phyloP scores from a whole-genome alignment of 2,797 vertebrate species.

The Aulostomus chinensis region DNA sequence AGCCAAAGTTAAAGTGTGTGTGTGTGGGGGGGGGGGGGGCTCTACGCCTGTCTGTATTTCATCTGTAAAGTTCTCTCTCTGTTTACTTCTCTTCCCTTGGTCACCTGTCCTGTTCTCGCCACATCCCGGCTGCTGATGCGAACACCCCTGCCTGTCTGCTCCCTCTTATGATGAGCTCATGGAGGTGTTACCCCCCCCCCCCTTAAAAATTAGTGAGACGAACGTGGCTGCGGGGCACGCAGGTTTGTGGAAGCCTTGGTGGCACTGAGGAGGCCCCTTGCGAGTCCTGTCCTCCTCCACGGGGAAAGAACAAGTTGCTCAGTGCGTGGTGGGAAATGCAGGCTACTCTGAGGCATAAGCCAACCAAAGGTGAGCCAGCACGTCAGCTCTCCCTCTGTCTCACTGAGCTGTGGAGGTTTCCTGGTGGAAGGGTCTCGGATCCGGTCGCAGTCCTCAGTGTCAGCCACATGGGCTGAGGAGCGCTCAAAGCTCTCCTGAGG shows the following conservation, averaged over 20 bases:
- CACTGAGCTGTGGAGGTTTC: not conserved
- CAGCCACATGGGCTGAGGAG: not conserved
- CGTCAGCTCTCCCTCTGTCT: not conserved
- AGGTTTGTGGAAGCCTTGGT: too few relatives aligned
- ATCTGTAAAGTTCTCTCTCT: constrained; percentile 94
- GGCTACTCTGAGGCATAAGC: not conserved
- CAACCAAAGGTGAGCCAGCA: not conserved
- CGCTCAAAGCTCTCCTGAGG: not conserved
- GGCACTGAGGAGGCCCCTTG: too few relatives aligned
- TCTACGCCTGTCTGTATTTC: constrained; percentile 87
- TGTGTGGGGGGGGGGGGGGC: constrained; percentile 76
- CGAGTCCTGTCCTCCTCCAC: too few relatives aligned
- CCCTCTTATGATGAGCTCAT: too few relatives aligned
- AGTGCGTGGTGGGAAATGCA: too few relatives aligned
- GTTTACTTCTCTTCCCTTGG: constrained; percentile 74
- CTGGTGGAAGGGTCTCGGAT: not conserved
- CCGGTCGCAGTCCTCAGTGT: not conserved
- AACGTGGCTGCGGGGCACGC: too few relatives aligned
- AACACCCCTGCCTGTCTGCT: not conserved
- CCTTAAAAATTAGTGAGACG: too few relatives aligned
- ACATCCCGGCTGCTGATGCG: not conserved
- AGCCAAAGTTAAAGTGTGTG: constrained; percentile 84
- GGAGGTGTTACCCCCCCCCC: too few relatives aligned
- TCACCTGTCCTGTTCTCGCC: constrained; percentile 16
- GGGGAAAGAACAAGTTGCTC: not conserved